A percentile compares a stretch with the other conserved stretches of the same genome.
Conservation (phyloP, 2,113 vertebrate genomes). For the Electrona antarctica region DNA sequence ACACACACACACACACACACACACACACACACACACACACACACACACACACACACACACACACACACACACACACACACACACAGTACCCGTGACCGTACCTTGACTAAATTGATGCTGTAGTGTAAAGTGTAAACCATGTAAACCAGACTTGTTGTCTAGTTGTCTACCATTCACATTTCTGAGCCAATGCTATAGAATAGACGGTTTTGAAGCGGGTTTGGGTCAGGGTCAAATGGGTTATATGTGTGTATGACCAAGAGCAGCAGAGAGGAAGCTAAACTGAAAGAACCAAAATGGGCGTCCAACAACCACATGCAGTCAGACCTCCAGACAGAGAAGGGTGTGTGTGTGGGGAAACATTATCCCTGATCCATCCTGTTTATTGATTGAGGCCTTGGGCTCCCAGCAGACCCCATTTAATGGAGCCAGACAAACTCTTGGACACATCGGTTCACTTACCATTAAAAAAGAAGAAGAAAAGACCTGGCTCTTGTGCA, state of each 20-base stretch:
- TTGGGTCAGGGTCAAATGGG: constrained; percentile 41
- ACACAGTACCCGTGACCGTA: background rate
- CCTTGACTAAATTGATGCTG: constrained; percentile 23
- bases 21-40: constrained; percentile 22
- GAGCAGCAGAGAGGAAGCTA: constrained; percentile 24
- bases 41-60: background rate
- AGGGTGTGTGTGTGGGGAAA: constrained; percentile 41
- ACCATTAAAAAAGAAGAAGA: constrained; percentile 17
- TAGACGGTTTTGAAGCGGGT: constrained; percentile 6
- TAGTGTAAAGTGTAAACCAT: constrained; percentile 7
- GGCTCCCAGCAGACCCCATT: constrained; percentile 67
- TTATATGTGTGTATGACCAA: constrained; percentile 27
- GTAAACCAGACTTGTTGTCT: constrained; percentile 38
- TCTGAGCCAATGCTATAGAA: constrained; percentile 20
- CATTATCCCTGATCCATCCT: constrained; percentile 69
- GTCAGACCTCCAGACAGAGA: constrained; percentile 38
- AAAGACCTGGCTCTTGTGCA: constrained; percentile 27
- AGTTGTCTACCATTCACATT: constrained; percentile 15
- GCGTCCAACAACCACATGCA: constrained; percentile 31
- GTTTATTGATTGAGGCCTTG: constrained; percentile 71
- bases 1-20: constrained; percentile 7
- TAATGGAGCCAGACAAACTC: constrained; percentile 74
- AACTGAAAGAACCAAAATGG: constrained; percentile 35
- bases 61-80: constrained; percentile 14
- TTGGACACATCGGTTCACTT: constrained; percentile 51